Conservation (phyloP, 2,888 invertebrate genomes). For the Pterostichus niger region DNA sequence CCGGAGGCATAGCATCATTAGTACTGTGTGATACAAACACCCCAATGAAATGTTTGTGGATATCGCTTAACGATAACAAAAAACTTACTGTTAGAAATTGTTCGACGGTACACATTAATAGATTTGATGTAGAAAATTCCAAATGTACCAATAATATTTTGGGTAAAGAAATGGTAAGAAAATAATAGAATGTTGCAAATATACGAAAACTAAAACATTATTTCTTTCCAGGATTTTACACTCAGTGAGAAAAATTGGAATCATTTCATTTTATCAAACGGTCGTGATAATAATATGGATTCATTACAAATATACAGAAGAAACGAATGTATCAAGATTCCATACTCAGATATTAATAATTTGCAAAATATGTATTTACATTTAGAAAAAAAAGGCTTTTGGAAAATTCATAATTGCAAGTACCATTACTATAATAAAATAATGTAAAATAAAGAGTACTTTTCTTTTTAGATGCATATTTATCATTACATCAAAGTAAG, state of each 20-base stretch:
- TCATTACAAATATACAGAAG: no score
- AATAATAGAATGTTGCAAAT: not conserved
- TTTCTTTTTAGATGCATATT: slow-evolving; percentile 18
- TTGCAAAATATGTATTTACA: not conserved
- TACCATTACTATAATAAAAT: not conserved
- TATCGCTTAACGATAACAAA: not conserved
- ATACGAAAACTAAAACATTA: not conserved
- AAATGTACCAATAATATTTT: not conserved
- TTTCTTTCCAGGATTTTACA: not conserved
- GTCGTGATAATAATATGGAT: no score
- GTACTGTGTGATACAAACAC: not conserved
- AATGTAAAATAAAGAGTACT: not conserved
- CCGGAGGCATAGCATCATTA: not conserved
- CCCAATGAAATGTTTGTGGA: not conserved
- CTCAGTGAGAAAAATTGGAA: slow-evolving; percentile 7
- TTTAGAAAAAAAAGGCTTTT: not conserved
- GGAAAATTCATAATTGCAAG: slow-evolving; percentile 38
- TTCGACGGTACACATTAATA: not conserved
- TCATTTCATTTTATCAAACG: slow-evolving; percentile 24
- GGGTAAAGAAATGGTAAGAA: not conserved
- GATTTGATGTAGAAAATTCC: not conserved
- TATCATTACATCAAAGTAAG: slow-evolving; percentile 9
- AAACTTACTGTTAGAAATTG: not conserved
- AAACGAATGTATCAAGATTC: not conserved
- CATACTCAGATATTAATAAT: not conserved